Evolutionary conservation across 2,113 vertebrate species (phyloP).

Genomic region (Callaeas wilsoni): DNA sequence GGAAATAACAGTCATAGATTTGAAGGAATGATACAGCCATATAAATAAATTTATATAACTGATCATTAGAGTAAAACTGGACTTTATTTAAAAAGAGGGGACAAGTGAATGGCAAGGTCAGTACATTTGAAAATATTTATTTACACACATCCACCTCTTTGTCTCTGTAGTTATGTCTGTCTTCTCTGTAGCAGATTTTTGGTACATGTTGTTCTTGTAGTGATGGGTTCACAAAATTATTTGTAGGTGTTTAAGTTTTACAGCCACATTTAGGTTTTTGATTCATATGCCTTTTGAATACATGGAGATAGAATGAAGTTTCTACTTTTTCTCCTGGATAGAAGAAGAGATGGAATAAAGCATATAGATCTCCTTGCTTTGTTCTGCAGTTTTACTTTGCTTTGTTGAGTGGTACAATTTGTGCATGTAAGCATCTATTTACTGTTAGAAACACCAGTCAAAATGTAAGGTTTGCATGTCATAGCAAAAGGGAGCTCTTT

Average conservation of each 20-base stretch:
- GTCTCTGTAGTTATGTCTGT: not conserved
- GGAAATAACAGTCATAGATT: not conserved
- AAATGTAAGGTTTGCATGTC: not conserved
- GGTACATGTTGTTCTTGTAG: too few species aligned
- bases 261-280: not conserved
- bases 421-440: not conserved
- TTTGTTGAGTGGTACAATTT: not conserved
- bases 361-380: not conserved
- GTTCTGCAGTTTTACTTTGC: not conserved
- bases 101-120: not conserved
- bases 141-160: not conserved
- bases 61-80: not conserved
- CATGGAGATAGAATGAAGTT: not conserved
- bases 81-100: not conserved
- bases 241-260: not conserved
- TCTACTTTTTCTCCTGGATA: not conserved
- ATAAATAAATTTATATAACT: not conserved
- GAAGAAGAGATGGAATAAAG: not conserved
- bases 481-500: not conserved
- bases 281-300: not conserved
- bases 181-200: not conserved
- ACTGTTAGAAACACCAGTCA: not conserved
- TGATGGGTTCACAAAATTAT: not conserved
- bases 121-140: not conserved
- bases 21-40: not conserved